These are phyloP conservation scores for Bufotes viridis DNA, from an alignment of 2,797 vertebrate species.

Conservation along the genomic window DNA sequence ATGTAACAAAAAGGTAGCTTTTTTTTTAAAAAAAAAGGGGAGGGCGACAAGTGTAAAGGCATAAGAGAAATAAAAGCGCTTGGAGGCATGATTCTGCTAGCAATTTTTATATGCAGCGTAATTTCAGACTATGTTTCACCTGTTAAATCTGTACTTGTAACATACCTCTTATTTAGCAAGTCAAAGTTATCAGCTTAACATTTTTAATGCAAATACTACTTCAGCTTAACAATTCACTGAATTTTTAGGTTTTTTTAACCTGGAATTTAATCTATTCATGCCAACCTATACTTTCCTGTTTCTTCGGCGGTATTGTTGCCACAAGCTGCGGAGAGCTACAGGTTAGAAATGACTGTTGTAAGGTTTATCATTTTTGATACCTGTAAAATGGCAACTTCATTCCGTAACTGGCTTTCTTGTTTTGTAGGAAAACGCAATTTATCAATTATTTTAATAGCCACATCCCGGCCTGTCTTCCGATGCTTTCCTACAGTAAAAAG, in stretches of 20 bases:
- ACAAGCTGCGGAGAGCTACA: background rate
- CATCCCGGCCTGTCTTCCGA: slow-evolving; percentile 94
- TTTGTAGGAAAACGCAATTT: slow-evolving; percentile 97
- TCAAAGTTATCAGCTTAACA: background rate
- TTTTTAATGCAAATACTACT: background rate
- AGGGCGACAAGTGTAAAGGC: background rate
- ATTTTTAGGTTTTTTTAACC: background rate
- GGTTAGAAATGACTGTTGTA: background rate
- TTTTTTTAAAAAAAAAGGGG: too few species aligned
- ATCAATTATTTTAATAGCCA: slow-evolving; percentile 98
- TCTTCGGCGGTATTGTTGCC: background rate
- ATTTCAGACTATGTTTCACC: background rate
- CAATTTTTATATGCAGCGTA: background rate
- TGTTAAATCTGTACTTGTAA: background rate
- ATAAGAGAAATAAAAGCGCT: background rate
- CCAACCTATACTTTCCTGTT: too few species aligned
- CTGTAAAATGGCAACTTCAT: slow-evolving; percentile 98
- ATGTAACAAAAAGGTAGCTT: too few species aligned
- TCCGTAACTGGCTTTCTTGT: slow-evolving; percentile 96
- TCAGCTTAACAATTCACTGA: background rate
- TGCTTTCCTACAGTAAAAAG: slow-evolving; percentile 87
- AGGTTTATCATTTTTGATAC: slow-evolving; percentile 71
- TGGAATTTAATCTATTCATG: background rate
- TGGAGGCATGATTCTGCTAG: background rate
- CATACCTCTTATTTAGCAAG: background rate